Base-by-base conservation (phyloP, 2,113 vertebrate species). In the Thymallus thymallus region DNA sequence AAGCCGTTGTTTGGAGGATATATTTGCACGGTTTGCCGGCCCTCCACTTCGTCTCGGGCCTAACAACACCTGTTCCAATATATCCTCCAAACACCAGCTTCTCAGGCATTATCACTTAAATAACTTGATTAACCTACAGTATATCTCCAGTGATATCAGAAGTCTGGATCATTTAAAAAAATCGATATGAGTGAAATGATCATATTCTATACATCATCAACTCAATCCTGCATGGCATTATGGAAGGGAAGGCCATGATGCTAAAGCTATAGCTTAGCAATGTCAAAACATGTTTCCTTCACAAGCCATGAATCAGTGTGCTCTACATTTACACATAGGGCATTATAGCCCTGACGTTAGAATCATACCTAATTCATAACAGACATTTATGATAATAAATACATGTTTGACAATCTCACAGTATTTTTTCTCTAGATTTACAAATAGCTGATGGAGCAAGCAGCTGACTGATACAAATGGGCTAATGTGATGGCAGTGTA, bases 401-500 rank as follows among this genome's bases (percentile, higher is more conserved):
- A 68, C 56, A 68, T 60, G 66, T 63, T 32, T 18, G 72, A 73
- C 76, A 73, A 48, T 69, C 69, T 64, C 23, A 51, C 48, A 58
- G 20, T 24, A 26, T 35, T 16, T 48, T 46, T 61, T 24, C 16
- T 83, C 83, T 88, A 51, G 84, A 90, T 91, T 88, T 91, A 91
- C 91, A 91, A 91, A 91, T 90, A 89, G 86, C 88, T 90, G 88
- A 90, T 89, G 83, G 91, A 88, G 88, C 89, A 86, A 89, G 85
- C 85, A 84, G 82, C 86, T 91, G 88, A 91, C 89, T 90, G 86
- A 90, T 91, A 90, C 88, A 91, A 92, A 93, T 93, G 88, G 91
- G 86, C 88, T 91, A 90, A 91, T 92, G 88, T 89, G 89, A 90
- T 85, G 85, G 85, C 86, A 81, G 88, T 90, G 87, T 90, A 88